Evolutionary conservation across 2,113 vertebrate species (phyloP), one percentile per base, ranked within the genome.

Genomic region (Vombatus ursinus): DNA sequence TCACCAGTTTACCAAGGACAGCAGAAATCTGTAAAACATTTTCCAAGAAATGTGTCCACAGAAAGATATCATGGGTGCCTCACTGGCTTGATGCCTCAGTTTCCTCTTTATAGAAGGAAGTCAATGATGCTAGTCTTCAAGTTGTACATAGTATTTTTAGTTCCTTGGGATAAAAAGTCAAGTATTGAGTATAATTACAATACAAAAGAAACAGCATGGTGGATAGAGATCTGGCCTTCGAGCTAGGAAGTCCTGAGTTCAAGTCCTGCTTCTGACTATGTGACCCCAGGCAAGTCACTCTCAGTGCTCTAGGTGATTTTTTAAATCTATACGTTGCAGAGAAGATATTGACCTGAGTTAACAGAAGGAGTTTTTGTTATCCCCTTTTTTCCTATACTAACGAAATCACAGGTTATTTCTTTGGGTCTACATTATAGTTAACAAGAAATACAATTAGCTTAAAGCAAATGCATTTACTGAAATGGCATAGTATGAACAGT

Each of bases 51-150:
- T 37, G 31, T 68, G 14, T 31, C 57, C 57, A 37, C 31, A 77
- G 37, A 77, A 22, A n/a, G 37, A 77, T 19, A 22, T n/a, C 68
- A 77, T n/a, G 37, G 37, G 16, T 77, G 14, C 19, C 52, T 52
- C 37, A n/a, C 5, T 0, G 26, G 37, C 61, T 90, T 89, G 19
- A 31, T 52, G 44, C 19, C 50, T 96, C 77, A 16, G 16, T 94
- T 96, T 96, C 57, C 44, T 37, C 48, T 84, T 68, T 95, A 92
- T 93, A 95, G 91, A 90, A 90, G 25, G 49, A 94, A 93, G 77
- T 89, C 95, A 92, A 91, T n/a, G n/a, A n/a, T 49, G 37, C 95
- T n/a, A 37, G 49, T 95, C 53, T 77, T 23, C 11, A 91, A 51
- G 93, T 50, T 53, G 89, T 92, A 49, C 14, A 90, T 49, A 26